These are phyloP conservation scores for Lacerta viridis DNA, from an alignment of 2,797 vertebrate genomes.

Conservation along the genomic window DNA sequence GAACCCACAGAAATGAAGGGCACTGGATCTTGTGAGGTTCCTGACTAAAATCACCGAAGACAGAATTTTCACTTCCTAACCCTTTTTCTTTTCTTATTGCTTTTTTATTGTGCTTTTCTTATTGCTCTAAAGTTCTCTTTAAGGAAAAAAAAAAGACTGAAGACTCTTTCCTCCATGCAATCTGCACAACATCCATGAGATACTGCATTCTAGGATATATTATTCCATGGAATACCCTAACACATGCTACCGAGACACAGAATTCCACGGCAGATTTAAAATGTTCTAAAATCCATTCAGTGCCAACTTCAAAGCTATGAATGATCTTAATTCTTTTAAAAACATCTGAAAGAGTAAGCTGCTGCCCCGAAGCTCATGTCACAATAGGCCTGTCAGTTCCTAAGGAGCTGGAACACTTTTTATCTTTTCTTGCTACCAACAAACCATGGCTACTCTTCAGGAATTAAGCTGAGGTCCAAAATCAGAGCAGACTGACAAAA, in stretches of 20 bases:
- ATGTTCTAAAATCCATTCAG: constrained; percentile 12
- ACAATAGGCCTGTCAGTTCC: not conserved
- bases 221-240: not conserved
- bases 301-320: not conserved
- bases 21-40: too few species aligned
- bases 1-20: not conserved
- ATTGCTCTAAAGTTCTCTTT: accelerated
- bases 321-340: not conserved
- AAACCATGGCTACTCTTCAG: not conserved
- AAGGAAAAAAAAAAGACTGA: not conserved
- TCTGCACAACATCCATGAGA: not conserved
- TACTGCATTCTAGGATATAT: not conserved
- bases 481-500: not conserved
- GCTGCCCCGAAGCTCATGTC: not conserved
- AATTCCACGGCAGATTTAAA: not conserved
- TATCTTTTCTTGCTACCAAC: not conserved
- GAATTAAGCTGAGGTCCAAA: not conserved
- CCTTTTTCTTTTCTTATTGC: not conserved
- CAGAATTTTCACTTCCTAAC: not conserved
- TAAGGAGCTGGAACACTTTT: not conserved
- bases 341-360: not conserved
- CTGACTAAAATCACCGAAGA: not conserved
- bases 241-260: not conserved
- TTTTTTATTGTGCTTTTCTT: too few species aligned
- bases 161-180: accelerated